Base-by-base conservation (phyloP, 1,140 invertebrate species). In the Papilio helenus region DNA sequence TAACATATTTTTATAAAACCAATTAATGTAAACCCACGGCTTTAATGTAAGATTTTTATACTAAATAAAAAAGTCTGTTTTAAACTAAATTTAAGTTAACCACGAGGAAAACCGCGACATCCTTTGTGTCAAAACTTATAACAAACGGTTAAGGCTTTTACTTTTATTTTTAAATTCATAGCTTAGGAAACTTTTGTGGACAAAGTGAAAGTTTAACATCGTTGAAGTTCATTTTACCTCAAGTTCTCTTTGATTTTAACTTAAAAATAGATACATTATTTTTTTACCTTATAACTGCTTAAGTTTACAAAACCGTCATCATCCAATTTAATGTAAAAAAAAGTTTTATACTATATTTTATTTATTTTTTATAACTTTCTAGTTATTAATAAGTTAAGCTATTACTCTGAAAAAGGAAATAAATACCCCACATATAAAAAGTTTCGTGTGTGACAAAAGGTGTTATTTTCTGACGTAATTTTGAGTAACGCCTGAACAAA, bases 111-210 rank as follows among this genome's bases (percentile, higher is more conserved):
- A 68, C 14, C 23, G 26, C 61, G 26, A 68, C 16, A 26, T 68
- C 26, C 61, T 68, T 68, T 29, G 23, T 68, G 61, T 16, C 10
- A 68, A 26, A 68, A 68, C 26, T 68, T 68, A 29, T 68, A 68
- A 68, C 61, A 68, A 68, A 68, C 61, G 61, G 61, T 16, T 68
- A 68, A 68, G 61, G 61, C 12, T 68, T 68, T 68, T 34, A 68
- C 16, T 68, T 68, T 16, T 68, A 29, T 68, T 68, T 68, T 68
- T 29, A 68, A 29, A 68, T 68, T 68, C 26, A 68, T 18, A 68
- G 61, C 26, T 26, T 34, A 68, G 29, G 23, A 26, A 61, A 68
- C 23, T 68, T 68, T 65, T 29, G 14, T 68, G 3, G 61, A 29
- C 23, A 29, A 68, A 29, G 61, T 16, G 26, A 61, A 61, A 68